Percentiles rank a stretch among this genome's conserved stretches.
Evolutionary conservation across 2,113 vertebrate species (phyloP).

Genomic region (Xyrauchen texanus): DNA sequence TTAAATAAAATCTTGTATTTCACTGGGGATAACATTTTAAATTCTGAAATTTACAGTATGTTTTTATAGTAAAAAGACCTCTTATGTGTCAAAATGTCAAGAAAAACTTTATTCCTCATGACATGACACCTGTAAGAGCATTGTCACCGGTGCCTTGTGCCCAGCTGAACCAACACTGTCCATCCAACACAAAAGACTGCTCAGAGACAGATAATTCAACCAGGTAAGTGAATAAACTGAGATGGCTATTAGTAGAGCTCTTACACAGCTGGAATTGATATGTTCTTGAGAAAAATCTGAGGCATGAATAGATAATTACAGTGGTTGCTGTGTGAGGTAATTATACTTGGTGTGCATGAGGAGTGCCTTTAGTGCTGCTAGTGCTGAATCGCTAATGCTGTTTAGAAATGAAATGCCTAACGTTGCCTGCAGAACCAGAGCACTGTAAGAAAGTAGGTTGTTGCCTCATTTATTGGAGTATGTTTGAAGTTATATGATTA

Average conservation of each 20-base stretch:
- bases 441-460: slow-evolving; percentile 23
- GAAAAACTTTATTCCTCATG: no score
- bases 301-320: slow-evolving; percentile 66
- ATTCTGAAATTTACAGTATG: no score
- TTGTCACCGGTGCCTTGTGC: no score
- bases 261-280: slow-evolving; percentile 61
- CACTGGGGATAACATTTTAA: no score
- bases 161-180: not conserved
- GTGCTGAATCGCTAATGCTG: slow-evolving; percentile 21
- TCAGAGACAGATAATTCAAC: not conserved
- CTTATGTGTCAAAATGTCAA: no score
- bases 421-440: slow-evolving; percentile 37
- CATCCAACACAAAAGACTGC: slow-evolving; percentile 6
- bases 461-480: no score
- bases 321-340: slow-evolving; percentile 58
- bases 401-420: slow-evolving; percentile 52
- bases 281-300: slow-evolving; percentile 58
- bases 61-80: no score
- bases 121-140: no score
- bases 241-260: slow-evolving; percentile 26
- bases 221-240: slow-evolving; percentile 17
- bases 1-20: no score
- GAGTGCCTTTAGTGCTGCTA: slow-evolving; percentile 42
- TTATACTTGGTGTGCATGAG: slow-evolving; percentile 28
- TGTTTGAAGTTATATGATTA: no score